Conservation (phyloP, 1,140 invertebrate species). For the Drosophila ercepeae region DNA sequence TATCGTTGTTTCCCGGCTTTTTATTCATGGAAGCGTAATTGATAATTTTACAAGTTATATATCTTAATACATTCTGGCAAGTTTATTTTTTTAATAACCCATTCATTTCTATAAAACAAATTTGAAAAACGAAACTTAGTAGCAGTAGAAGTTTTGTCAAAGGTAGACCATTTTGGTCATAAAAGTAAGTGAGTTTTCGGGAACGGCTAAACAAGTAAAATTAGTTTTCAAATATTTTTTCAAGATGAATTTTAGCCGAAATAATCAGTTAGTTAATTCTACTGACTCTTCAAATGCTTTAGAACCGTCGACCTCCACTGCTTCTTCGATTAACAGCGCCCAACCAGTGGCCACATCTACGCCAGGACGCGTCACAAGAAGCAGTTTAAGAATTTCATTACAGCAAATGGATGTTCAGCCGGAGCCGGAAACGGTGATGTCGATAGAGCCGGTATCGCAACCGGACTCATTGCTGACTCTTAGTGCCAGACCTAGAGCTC, state of each 20-base stretch:
- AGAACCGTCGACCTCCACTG: background rate
- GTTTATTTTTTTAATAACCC: background rate
- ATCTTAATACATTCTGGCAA: background rate
- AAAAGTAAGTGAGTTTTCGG: background rate
- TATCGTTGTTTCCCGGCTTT: background rate
- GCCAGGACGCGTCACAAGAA: background rate
- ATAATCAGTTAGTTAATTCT: background rate
- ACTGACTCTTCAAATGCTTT: background rate
- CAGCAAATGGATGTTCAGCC: background rate
- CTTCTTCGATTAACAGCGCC: background rate
- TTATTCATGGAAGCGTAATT: background rate
- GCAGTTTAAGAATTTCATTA: background rate
- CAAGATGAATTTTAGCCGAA: background rate
- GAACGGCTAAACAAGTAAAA: background rate
- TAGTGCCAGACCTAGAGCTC: background rate
- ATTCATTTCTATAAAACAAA: too few species aligned
- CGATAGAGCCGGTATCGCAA: background rate
- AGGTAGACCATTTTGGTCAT: background rate
- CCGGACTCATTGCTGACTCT: background rate
- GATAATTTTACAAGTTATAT: background rate
- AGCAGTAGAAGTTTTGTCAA: background rate
- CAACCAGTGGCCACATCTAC: conserved; percentile 1
- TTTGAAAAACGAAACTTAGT: background rate
- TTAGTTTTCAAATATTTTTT: background rate
- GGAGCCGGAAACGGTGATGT: background rate